Percentiles rank a stretch among this genome's conserved stretches.
These are phyloP conservation scores for Hirtodrosophila histrioides DNA, from an alignment of 2,888 invertebrate species.

Conservation along the genomic window DNA sequence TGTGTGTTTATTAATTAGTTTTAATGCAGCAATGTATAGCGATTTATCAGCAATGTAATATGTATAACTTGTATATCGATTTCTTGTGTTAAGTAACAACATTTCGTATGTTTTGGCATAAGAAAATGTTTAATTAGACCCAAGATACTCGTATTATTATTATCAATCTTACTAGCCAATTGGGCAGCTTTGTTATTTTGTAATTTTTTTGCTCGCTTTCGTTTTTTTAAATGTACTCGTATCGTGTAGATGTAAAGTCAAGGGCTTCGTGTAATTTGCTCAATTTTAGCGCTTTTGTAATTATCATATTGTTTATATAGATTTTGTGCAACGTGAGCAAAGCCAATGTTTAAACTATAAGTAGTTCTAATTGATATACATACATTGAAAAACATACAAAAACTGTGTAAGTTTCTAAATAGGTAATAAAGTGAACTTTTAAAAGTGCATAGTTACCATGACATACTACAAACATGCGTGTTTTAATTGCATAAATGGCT, in stretches of 20 bases:
- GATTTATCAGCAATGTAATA: slow-evolving; percentile 17
- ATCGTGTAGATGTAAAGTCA: slow-evolving; percentile 44
- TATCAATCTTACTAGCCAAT: slow-evolving; percentile 24
- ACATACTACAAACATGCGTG: not conserved
- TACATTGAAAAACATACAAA: slow-evolving; percentile 28
- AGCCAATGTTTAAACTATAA: slow-evolving; percentile 73
- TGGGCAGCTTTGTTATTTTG: slow-evolving; percentile 45
- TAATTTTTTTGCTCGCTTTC: slow-evolving; percentile 49
- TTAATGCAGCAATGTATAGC: slow-evolving; percentile 58
- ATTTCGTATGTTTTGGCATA: slow-evolving; percentile 6
- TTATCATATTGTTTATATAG: slow-evolving; percentile 48
- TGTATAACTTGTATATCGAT: slow-evolving; percentile 27
- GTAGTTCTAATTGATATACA: slow-evolving; percentile 67
- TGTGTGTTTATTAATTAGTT: slow-evolving; percentile 47
- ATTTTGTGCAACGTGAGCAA: slow-evolving; percentile 48
- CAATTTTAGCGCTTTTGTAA: slow-evolving; percentile 71
- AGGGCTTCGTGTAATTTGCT: slow-evolving; percentile 71
- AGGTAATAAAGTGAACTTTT: slow-evolving; percentile 44
- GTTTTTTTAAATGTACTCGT: slow-evolving; percentile 21
- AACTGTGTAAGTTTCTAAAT: slow-evolving; percentile 56
- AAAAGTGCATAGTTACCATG: slow-evolving; percentile 31
- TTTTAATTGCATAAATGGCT: not conserved
- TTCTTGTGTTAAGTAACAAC: slow-evolving; percentile 20
- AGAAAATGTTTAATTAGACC: slow-evolving; percentile 19
- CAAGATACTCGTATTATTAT: slow-evolving; percentile 38